Evolutionary conservation across 1,140 invertebrate genomes (phyloP).

Genomic region (Megathymus violae): DNA sequence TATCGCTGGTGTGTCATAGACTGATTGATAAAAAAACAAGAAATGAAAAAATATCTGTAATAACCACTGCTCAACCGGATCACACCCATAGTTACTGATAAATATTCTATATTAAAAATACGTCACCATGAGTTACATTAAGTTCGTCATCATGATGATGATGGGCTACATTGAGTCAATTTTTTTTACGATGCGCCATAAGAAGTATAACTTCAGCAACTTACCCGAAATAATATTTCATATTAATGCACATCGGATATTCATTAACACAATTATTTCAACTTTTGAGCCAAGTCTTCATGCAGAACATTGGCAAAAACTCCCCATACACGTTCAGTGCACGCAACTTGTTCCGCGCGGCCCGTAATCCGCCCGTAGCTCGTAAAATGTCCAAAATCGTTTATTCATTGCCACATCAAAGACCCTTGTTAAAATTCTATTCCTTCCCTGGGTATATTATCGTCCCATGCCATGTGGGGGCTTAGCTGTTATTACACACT

Average conservation of each 20-base stretch:
- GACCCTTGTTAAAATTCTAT: constrained; percentile 70
- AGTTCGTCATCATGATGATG: no score
- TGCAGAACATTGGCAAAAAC: constrained; percentile 5
- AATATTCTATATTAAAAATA: no score
- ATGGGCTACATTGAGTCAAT: no score
- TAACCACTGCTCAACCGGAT: no score
- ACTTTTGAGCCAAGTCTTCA: not conserved
- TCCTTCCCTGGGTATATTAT: constrained; percentile 53
- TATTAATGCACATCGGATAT: not conserved
- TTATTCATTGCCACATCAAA: constrained; percentile 70
- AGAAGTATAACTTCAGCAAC: no score
- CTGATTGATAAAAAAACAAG: no score
- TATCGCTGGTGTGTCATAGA: no score
- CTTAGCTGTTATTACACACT: constrained; percentile 44
- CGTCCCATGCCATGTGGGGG: constrained; percentile 45
- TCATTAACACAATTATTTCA: constrained; percentile 21
- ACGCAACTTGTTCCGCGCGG: constrained; percentile 11
- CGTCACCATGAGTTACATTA: no score
- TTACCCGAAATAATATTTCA: no score
- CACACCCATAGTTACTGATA: no score
- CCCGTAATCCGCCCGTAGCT: constrained; percentile 48
- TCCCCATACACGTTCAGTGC: not conserved
- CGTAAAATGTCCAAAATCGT: constrained; percentile 69
- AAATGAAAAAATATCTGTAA: no score
- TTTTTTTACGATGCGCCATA: no score